These are phyloP conservation scores for Cyclargus thomasi DNA, from an alignment of 1,140 invertebrate genomes.

Conservation along the genomic window DNA sequence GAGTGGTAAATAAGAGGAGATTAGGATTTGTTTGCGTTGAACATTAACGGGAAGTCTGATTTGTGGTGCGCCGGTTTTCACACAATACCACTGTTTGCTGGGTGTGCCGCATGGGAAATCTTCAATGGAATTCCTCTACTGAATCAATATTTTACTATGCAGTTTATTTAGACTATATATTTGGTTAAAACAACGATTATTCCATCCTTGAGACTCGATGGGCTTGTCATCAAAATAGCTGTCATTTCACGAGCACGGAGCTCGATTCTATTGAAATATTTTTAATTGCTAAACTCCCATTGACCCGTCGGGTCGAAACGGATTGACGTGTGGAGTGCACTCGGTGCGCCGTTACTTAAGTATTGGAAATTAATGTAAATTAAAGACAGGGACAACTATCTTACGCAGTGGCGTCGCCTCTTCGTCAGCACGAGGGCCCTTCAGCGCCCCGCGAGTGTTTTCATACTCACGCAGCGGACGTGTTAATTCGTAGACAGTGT, in stretches of 20 bases:
- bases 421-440: conserved; percentile 65
- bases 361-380: conserved; percentile 68
- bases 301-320: not conserved
- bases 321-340: conserved; percentile 37
- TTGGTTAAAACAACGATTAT: not conserved
- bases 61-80: conserved; percentile 54
- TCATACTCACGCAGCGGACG: conserved; percentile 69
- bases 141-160: not conserved
- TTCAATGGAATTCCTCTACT: not conserved
- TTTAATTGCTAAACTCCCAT: conserved; percentile 26
- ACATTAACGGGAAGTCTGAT: conserved; percentile 52
- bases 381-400: conserved; percentile 61
- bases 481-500: conserved; percentile 74
- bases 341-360: conserved; percentile 31
- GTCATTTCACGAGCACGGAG: not conserved
- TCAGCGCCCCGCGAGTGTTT: conserved; percentile 60
- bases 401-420: conserved; percentile 54
- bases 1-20: conserved; percentile 63
- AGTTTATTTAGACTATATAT: not conserved
- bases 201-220: too few species aligned
- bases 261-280: conserved; percentile 15
- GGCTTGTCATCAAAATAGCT: not conserved
- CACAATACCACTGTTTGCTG: conserved; percentile 49
- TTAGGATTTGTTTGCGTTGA: conserved; percentile 51
- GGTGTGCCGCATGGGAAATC: conserved; percentile 38